phyloP scores from a whole-genome alignment of 2,888 invertebrate species.

The Ennomos fuscantarius region DNA sequence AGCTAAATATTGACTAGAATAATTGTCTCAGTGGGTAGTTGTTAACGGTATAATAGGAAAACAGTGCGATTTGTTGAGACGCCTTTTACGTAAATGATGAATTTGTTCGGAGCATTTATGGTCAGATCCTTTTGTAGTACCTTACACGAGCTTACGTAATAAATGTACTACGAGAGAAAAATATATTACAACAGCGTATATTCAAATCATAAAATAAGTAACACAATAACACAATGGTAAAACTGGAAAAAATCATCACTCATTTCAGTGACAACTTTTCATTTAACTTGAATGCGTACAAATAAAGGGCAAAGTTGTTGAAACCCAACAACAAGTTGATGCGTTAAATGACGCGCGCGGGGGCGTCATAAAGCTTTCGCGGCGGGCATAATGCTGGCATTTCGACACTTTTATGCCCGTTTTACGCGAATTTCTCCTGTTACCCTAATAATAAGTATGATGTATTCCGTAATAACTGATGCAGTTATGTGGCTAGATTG shows the following conservation, averaged over 20 bases:
- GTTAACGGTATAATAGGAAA: slow-evolving; percentile 30
- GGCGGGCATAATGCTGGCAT: slow-evolving; percentile 62
- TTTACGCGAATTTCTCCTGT: slow-evolving; percentile 53
- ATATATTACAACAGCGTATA: too few relatives aligned
- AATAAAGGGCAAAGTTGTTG: slow-evolving; percentile 39
- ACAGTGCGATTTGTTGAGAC: slow-evolving; percentile 34
- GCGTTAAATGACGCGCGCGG: slow-evolving; percentile 63
- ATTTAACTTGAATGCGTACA: slow-evolving; percentile 6
- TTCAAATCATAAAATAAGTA: too few relatives aligned
- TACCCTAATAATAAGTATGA: slow-evolving; percentile 39
- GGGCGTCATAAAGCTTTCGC: slow-evolving; percentile 62
- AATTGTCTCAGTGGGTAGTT: slow-evolving; percentile 53
- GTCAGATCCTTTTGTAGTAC: neutral
- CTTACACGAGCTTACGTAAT: too few relatives aligned
- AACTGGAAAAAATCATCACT: neutral
- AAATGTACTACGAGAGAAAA: too few relatives aligned
- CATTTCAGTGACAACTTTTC: slow-evolving; percentile 5
- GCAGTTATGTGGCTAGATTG: slow-evolving; percentile 35
- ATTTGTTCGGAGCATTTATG: slow-evolving; percentile 7
- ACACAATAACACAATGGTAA: too few relatives aligned
- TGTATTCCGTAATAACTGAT: slow-evolving; percentile 40
- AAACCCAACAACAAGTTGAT: slow-evolving; percentile 52
- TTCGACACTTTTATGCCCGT: slow-evolving; percentile 64
- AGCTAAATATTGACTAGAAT: slow-evolving; percentile 69
- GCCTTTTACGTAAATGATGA: slow-evolving; percentile 24